Conservation (phyloP, 2,797 vertebrate genomes). For the Furcifer pardalis region DNA sequence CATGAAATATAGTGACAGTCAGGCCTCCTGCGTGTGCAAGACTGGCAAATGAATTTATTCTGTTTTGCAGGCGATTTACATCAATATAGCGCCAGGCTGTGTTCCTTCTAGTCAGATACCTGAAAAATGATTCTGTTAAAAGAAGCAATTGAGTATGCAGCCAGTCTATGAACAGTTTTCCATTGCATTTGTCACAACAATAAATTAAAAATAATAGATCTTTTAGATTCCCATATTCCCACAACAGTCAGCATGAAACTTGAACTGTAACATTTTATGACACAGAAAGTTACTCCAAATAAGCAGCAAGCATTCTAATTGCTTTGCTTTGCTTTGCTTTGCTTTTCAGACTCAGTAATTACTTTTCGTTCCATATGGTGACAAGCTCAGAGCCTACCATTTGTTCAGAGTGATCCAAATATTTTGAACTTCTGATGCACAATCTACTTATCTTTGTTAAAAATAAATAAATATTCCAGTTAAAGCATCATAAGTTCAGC, state of each 20-base stretch:
- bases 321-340: slow-evolving; percentile 49
- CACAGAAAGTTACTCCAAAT: slow-evolving; percentile 42
- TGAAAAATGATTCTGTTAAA: slow-evolving; percentile 67
- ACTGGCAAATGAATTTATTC: slow-evolving; percentile 49
- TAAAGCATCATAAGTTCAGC: slow-evolving; percentile 13
- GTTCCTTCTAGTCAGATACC: slow-evolving; percentile 57
- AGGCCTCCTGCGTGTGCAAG: slow-evolving; percentile 28
- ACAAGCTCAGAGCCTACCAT: slow-evolving; percentile 47
- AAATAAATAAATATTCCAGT: slow-evolving; percentile 29
- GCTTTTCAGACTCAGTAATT: slow-evolving; percentile 59
- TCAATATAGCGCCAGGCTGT: slow-evolving; percentile 42
- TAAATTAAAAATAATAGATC: slow-evolving; percentile 53
- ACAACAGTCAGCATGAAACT: slow-evolving; percentile 34
- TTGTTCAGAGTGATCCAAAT: slow-evolving; percentile 38
- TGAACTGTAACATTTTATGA: slow-evolving; percentile 39
- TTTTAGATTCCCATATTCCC: slow-evolving; percentile 48
- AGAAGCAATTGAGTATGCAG: slow-evolving; percentile 65
- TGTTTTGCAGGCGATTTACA: slow-evolving; percentile 52
- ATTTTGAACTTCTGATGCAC: slow-evolving; percentile 45
- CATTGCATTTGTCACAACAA: slow-evolving; percentile 61
- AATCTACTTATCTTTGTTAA: slow-evolving; percentile 47
- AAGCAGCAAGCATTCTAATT: slow-evolving; percentile 55
- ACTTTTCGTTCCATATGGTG: slow-evolving; percentile 62
- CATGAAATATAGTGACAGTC: slow-evolving; percentile 40
- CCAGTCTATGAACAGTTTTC: slow-evolving; percentile 59